phyloP scores from a whole-genome alignment of 2,797 vertebrate genomes.

The Hypotaenidia philippensis region DNA sequence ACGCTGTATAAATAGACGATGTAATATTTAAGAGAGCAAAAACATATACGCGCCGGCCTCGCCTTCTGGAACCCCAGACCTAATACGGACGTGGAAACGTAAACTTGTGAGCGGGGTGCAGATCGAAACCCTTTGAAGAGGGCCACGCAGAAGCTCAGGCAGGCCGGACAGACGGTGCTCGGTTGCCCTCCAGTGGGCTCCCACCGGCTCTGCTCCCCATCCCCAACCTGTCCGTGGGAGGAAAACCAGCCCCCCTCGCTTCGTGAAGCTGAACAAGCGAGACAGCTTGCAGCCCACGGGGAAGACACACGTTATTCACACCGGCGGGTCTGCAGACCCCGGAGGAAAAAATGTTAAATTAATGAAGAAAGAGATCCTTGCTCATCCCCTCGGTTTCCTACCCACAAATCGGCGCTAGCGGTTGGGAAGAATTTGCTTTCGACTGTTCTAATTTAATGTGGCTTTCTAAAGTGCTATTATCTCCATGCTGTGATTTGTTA shows the following conservation, averaged over 20 bases:
- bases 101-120: neutral
- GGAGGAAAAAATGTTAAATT: neutral
- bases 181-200: conserved; percentile 82
- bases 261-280: neutral
- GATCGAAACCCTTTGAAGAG: neutral
- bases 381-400: neutral
- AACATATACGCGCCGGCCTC: conserved; percentile 35
- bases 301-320: neutral
- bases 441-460: conserved; percentile 39
- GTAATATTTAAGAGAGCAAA: conserved; percentile 70
- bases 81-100: conserved; percentile 52
- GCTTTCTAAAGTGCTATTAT: conserved; percentile 62
- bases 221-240: neutral
- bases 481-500: conserved; percentile 54
- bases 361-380: conserved; percentile 16
- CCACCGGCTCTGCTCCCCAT: neutral
- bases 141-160: neutral
- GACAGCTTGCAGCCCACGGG: neutral
- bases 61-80: conserved; percentile 58
- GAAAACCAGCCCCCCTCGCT: neutral
- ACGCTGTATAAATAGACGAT: conserved; percentile 77
- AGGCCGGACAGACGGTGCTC: conserved; percentile 54
- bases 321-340: neutral
- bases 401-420: neutral
- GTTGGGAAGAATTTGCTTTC: conserved; percentile 49